These are phyloP conservation scores for Steinernema scapterisci DNA, from an alignment of 2,888 invertebrate genomes.

Conservation along the genomic window DNA sequence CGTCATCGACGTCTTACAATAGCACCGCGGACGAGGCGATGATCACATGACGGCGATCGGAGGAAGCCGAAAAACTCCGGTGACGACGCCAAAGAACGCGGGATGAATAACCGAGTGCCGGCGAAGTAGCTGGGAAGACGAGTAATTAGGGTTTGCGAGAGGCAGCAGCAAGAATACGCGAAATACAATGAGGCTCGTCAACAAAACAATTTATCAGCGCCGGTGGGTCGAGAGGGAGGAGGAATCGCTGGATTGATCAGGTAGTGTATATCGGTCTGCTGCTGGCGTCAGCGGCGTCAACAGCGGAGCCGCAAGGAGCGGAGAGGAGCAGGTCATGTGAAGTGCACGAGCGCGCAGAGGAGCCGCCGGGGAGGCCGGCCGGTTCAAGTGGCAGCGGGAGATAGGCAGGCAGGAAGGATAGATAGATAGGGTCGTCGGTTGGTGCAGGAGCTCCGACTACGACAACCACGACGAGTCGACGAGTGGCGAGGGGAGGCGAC, in stretches of 20 bases:
- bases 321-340: conserved; percentile 11
- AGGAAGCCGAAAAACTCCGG: background rate
- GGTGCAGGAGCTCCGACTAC: conserved; percentile 2
- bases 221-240: background rate
- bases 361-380: conserved; percentile 16
- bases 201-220: background rate
- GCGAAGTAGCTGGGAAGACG: background rate
- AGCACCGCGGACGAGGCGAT: background rate
- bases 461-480: conserved; percentile 3
- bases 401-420: conserved; percentile 1
- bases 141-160: background rate
- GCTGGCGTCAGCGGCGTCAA: conserved; percentile 13
- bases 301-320: conserved; percentile 2
- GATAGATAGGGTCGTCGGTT: background rate
- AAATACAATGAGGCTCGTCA: background rate
- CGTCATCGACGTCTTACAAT: conserved; percentile 27
- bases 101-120: background rate
- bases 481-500: conserved; percentile 20
- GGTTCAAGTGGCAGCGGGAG: conserved; percentile 1
- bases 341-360: background rate
- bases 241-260: conserved; percentile 14
- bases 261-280: background rate
- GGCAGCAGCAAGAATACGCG: background rate
- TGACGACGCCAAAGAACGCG: conserved; percentile 4
- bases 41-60: conserved; percentile 12